phyloP scores from a whole-genome alignment of 2,888 invertebrate species.

The Lampropteryx suffumata region DNA sequence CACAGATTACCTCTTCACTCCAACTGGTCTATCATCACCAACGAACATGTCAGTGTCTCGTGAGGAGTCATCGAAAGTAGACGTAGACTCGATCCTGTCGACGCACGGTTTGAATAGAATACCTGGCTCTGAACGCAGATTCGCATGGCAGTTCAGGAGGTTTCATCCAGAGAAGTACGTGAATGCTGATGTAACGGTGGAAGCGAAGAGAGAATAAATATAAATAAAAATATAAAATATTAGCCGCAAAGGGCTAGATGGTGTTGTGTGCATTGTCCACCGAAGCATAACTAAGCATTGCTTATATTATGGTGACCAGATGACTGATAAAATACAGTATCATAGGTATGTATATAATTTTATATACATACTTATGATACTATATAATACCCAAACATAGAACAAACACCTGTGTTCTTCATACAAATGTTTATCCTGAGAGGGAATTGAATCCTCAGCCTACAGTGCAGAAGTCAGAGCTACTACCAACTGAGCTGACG shows the following conservation, averaged over 20 bases:
- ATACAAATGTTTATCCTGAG: too few relatives aligned
- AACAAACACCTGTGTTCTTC: too few relatives aligned
- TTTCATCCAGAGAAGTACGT: conserved; percentile 55
- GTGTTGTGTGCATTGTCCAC: too few relatives aligned
- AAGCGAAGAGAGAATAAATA: conserved; percentile 8
- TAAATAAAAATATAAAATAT: not conserved
- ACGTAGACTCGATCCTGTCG: conserved; percentile 51
- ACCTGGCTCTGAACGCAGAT: conserved; percentile 63
- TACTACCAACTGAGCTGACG: too few relatives aligned
- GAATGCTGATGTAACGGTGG: conserved; percentile 11
- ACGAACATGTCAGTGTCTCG: conserved; percentile 47
- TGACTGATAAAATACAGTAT: too few relatives aligned
- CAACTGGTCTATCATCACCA: conserved; percentile 48
- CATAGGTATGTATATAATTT: too few relatives aligned
- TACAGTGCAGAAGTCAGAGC: too few relatives aligned
- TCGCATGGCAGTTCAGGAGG: conserved; percentile 66
- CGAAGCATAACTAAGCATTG: too few relatives aligned
- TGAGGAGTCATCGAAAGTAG: conserved; percentile 39
- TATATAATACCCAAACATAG: too few relatives aligned
- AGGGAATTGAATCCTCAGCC: too few relatives aligned
- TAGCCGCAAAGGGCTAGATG: not conserved
- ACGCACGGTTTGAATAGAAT: conserved; percentile 54
- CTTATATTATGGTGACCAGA: too few relatives aligned
- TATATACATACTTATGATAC: too few relatives aligned
- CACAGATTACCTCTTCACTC: conserved; percentile 50